phyloP scores from a whole-genome alignment of 2,797 vertebrate genomes.

The Onychomys torridus region DNA sequence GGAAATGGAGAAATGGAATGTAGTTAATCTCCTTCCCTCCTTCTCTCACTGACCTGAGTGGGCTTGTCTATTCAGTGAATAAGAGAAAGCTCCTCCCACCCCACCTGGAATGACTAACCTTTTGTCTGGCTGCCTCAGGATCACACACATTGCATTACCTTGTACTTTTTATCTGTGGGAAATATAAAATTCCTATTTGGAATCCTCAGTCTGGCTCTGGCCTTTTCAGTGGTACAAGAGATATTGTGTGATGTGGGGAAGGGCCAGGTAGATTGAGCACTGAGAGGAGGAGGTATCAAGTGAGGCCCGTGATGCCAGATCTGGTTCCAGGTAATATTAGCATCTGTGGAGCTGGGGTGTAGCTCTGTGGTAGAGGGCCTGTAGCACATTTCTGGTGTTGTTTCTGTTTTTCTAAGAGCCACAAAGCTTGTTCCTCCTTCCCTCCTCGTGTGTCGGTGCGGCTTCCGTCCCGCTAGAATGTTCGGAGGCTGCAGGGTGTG shows the following conservation, averaged over 20 bases:
- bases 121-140: conserved; percentile 8
- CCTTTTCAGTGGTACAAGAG: not conserved
- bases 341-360: not conserved
- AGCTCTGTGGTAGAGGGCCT: not conserved
- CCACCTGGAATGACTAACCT: conserved; percentile 30
- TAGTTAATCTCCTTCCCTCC: conserved; percentile 51
- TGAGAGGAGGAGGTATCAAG: conserved; percentile 12
- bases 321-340: conserved; percentile 9
- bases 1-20: not conserved
- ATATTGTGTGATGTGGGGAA: not conserved
- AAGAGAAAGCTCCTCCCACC: not conserved
- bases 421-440: not conserved
- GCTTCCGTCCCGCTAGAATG: not conserved
- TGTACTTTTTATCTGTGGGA: conserved; percentile 56
- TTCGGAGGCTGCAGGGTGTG: not conserved
- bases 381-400: not conserved
- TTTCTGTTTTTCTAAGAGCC: not conserved
- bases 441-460: not conserved
- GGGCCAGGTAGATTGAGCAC: conserved; percentile 12
- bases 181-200: conserved; percentile 35
- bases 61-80: conserved; percentile 57
- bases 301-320: not conserved
- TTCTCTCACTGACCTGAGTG: conserved; percentile 14
- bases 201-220: not conserved
- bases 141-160: conserved; percentile 14